phyloP scores from a whole-genome alignment of 2,113 vertebrate species.

The Pseudorectes ferrugineus region DNA sequence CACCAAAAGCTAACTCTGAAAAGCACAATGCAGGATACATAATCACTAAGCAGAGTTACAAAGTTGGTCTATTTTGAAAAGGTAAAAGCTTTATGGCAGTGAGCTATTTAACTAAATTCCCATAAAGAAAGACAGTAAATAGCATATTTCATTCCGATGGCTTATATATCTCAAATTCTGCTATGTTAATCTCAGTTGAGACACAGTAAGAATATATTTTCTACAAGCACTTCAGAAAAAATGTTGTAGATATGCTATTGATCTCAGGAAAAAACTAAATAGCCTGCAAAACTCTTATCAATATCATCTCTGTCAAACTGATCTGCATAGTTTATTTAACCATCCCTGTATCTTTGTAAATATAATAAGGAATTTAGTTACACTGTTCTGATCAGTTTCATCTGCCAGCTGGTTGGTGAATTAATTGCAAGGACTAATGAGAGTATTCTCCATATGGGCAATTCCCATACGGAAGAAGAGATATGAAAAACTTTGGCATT shows the following conservation, averaged over 20 bases:
- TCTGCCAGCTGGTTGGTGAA: background rate
- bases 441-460: background rate
- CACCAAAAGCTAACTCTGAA: background rate
- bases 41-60: background rate
- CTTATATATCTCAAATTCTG: background rate
- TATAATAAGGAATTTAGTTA: background rate
- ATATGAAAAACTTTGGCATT: background rate
- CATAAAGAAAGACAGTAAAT: background rate
- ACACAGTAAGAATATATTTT: background rate
- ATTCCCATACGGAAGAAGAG: background rate
- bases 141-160: background rate
- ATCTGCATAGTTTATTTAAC: background rate
- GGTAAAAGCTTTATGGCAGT: background rate
- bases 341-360: background rate
- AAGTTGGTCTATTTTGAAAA: background rate
- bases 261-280: background rate
- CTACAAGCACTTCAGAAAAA: background rate
- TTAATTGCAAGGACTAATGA: background rate
- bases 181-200: background rate
- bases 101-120: background rate
- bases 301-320: background rate
- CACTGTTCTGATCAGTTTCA: background rate
- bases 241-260: background rate
- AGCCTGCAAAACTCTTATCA: background rate
- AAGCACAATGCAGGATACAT: background rate